These are phyloP conservation scores for Pogoniulus pusillus DNA, from an alignment of 2,797 vertebrate species.

Conservation along the genomic window DNA sequence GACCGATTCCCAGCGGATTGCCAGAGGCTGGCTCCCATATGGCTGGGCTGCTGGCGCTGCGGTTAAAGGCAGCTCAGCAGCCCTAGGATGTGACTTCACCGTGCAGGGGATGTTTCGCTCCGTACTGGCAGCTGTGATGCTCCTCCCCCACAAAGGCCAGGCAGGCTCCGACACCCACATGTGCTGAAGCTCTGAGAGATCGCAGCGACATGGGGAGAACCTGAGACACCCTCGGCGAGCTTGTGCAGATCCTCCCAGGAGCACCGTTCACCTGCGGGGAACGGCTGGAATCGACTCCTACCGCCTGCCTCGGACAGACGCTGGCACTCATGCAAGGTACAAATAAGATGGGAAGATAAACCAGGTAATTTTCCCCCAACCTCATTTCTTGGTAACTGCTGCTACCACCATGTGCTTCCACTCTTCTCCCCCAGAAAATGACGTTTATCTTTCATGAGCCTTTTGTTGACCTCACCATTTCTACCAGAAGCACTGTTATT, in stretches of 20 bases:
- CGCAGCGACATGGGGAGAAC: not conserved
- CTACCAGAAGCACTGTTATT: not conserved
- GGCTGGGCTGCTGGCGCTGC: not conserved
- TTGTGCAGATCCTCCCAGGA: not conserved
- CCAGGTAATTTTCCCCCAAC: accelerated
- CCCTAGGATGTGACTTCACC: not conserved
- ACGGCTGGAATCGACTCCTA: not conserved
- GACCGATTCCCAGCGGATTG: not conserved
- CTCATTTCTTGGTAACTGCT: not conserved
- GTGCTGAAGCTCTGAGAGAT: not conserved
- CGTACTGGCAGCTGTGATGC: not conserved
- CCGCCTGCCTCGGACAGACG: not conserved
- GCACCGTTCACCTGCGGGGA: not conserved
- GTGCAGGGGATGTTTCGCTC: not conserved
- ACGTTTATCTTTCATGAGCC: not conserved
- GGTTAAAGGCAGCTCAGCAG: not conserved
- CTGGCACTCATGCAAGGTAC: not conserved
- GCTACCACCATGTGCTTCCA: not conserved
- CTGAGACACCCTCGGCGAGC: not conserved
- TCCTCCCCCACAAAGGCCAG: constrained; percentile 47
- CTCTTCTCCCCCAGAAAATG: not conserved
- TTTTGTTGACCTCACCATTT: not conserved
- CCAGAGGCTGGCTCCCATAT: not conserved
- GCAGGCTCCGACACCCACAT: not conserved
- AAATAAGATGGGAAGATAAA: not conserved